Percentiles rank a stretch among this genome's conserved stretches.
Evolutionary conservation across 2,888 invertebrate species (phyloP).

Genomic region (Pollenia labialis): DNA sequence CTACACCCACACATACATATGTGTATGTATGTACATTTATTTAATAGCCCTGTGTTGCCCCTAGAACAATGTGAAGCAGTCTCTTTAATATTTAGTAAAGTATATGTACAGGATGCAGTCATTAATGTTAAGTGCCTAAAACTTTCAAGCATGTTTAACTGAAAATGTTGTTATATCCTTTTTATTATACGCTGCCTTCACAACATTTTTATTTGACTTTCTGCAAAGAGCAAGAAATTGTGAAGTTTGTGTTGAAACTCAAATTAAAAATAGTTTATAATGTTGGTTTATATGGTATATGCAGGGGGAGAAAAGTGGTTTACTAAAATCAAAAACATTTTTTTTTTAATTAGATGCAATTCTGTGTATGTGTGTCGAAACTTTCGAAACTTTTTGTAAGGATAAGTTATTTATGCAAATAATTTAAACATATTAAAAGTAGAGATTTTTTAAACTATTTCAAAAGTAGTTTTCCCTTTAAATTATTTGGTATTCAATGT

Average conservation of each 20-base stretch:
- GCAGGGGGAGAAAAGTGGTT: neutral
- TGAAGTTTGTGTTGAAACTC: slow-evolving; percentile 63
- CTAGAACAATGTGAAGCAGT: slow-evolving; percentile 32
- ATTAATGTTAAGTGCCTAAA: slow-evolving; percentile 73
- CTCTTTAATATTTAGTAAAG: slow-evolving; percentile 18
- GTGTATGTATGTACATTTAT: neutral
- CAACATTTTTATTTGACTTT: slow-evolving; percentile 42
- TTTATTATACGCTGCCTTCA: slow-evolving; percentile 31
- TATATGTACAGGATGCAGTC: slow-evolving; percentile 63
- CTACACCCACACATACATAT: slow-evolving; percentile 1
- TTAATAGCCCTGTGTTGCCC: slow-evolving; percentile 28
- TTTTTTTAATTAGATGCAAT: slow-evolving; percentile 48
- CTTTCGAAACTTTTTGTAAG: neutral
- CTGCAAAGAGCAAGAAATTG: slow-evolving; percentile 8
- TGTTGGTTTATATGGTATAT: slow-evolving; percentile 53
- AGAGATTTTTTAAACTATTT: neutral
- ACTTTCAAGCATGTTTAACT: slow-evolving; percentile 70
- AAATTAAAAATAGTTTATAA: slow-evolving; percentile 70
- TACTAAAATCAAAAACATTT: slow-evolving; percentile 17
- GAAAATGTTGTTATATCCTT: slow-evolving; percentile 50
- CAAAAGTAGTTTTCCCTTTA: no score
- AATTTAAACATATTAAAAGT: neutral
- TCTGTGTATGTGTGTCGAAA: neutral
- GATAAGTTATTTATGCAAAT: neutral
- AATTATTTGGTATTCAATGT: no score